Evolutionary conservation across 2,888 invertebrate genomes (phyloP).

Genomic region (Bruchidius siliquastri): DNA sequence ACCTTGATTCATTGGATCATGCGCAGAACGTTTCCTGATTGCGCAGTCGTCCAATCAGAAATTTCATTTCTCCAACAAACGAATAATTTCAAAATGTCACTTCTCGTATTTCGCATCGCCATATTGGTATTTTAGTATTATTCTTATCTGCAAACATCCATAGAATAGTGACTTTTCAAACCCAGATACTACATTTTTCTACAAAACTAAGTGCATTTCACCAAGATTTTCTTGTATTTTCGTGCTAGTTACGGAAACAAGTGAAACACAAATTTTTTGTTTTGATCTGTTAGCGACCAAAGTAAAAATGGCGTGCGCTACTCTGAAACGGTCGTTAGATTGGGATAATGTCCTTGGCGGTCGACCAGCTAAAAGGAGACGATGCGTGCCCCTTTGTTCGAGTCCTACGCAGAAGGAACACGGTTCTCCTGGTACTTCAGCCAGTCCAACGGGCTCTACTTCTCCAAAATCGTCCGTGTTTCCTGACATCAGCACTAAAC

Average conservation of each 20-base stretch:
- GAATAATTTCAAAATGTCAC: slow-evolving; percentile 33
- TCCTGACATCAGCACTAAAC: slow-evolving; percentile 76
- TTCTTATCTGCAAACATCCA: slow-evolving; percentile 19
- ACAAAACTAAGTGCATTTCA: slow-evolving; percentile 11
- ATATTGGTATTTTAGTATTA: slow-evolving; percentile 35
- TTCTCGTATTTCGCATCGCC: slow-evolving; percentile 39
- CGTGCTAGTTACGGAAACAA: slow-evolving; percentile 27
- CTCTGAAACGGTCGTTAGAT: slow-evolving; percentile 90
- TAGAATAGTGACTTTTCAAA: slow-evolving; percentile 1
- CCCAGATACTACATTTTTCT: slow-evolving; percentile 4
- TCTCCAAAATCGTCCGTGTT: slow-evolving; percentile 65
- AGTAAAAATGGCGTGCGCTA: slow-evolving; percentile 93
- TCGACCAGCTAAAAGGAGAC: slow-evolving; percentile 81
- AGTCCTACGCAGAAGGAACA: slow-evolving; percentile 49
- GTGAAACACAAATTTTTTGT: slow-evolving; percentile 32
- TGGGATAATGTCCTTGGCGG: slow-evolving; percentile 89
- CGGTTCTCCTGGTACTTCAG: slow-evolving; percentile 35
- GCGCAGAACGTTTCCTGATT: background rate
- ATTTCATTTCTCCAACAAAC: slow-evolving; percentile 8
- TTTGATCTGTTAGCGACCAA: slow-evolving; percentile 34
- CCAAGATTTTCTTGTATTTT: slow-evolving; percentile 21
- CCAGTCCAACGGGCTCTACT: slow-evolving; percentile 45
- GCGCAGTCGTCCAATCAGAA: slow-evolving; percentile 10
- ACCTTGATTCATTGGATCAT: background rate
- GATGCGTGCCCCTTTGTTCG: slow-evolving; percentile 84